These are phyloP conservation scores for Drosophila kanapiae DNA, from an alignment of 1,140 invertebrate genomes.

Conservation along the genomic window DNA sequence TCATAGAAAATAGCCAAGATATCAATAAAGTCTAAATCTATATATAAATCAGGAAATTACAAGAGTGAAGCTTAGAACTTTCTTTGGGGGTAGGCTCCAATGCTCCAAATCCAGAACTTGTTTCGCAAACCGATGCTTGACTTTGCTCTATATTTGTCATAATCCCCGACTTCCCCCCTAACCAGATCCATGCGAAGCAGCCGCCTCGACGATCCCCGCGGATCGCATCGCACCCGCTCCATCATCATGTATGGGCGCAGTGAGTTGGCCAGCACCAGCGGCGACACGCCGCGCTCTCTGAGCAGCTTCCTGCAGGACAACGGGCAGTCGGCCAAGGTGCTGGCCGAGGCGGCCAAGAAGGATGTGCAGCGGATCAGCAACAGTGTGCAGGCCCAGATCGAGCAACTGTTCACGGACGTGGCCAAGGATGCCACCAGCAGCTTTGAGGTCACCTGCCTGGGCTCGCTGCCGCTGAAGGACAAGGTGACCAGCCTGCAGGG, in stretches of 20 bases:
- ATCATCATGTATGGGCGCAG: slow-evolving; percentile 85
- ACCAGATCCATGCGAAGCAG: slow-evolving; percentile 79
- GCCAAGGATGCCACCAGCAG: slow-evolving; percentile 88
- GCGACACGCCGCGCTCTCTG: slow-evolving; percentile 69
- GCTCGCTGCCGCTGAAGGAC: slow-evolving; percentile 90
- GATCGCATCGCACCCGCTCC: slow-evolving; percentile 83
- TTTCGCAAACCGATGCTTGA: neutral
- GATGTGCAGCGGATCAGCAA: slow-evolving; percentile 87
- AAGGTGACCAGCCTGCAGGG: slow-evolving; percentile 93
- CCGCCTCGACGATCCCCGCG: slow-evolving; percentile 80
- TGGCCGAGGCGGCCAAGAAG: slow-evolving; percentile 76
- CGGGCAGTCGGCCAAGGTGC: slow-evolving; percentile 68
- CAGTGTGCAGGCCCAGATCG: slow-evolving; percentile 93
- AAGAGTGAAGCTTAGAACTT: neutral
- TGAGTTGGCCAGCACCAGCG: slow-evolving; percentile 78
- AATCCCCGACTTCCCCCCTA: neutral
- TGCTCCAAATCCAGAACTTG: neutral
- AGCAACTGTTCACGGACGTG: slow-evolving; percentile 93
- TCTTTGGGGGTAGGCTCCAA: neutral
- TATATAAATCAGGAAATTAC: neutral
- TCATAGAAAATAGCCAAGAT: neutral
- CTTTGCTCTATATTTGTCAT: neutral
- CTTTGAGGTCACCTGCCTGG: slow-evolving; percentile 93
- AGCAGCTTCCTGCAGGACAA: slow-evolving; percentile 78
- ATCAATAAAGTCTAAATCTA: neutral